Conservation (phyloP, 1,140 invertebrate species). For the Bombus picipes region DNA sequence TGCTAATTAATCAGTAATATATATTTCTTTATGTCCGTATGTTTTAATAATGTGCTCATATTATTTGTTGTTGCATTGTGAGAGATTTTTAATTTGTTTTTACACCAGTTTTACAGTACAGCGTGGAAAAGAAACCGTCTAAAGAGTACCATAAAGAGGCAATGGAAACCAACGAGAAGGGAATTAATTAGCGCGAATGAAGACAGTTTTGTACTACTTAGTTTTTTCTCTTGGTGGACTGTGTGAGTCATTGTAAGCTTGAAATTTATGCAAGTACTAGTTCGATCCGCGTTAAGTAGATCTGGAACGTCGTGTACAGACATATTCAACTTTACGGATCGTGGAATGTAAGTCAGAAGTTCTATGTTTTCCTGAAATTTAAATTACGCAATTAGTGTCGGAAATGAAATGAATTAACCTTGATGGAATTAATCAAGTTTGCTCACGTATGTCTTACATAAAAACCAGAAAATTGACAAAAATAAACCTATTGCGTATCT, state of each 20-base stretch:
- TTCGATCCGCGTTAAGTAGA: neutral
- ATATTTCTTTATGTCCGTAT: too few relatives aligned
- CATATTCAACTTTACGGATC: neutral
- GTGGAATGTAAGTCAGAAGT: neutral
- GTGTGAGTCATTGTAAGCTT: neutral
- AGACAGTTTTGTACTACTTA: neutral
- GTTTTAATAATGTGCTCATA: neutral
- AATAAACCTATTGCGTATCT: too few relatives aligned
- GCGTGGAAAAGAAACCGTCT: neutral
- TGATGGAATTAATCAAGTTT: neutral
- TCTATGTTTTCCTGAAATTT: neutral
- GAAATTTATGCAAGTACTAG: neutral
- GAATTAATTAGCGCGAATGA: constrained; percentile 7
- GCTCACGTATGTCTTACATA: neutral
- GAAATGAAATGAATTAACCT: neutral
- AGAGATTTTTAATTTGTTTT: neutral
- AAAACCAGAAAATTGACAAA: neutral
- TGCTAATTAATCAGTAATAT: neutral
- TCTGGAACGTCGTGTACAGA: neutral
- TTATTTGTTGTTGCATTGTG: neutral
- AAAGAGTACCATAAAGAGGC: neutral
- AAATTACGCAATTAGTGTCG: neutral
- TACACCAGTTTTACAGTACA: neutral
- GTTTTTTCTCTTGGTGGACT: too few relatives aligned
- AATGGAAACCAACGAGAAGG: neutral